Conservation (phyloP, 2,113 vertebrate species). For the Colius striatus region DNA sequence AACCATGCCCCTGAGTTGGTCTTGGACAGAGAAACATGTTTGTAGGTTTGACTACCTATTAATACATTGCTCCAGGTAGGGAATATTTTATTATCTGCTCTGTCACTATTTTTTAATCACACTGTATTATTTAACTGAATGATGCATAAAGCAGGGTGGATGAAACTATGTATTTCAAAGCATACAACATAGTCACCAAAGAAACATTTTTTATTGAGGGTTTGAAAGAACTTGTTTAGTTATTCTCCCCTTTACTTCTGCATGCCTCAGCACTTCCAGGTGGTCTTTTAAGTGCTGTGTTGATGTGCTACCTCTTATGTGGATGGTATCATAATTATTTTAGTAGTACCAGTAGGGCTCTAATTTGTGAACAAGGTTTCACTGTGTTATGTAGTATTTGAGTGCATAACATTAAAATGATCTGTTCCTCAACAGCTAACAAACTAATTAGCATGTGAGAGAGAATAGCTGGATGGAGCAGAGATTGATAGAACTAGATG, state of each 20-base stretch:
- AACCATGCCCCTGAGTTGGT: background rate
- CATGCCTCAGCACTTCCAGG: background rate
- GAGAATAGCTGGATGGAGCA: background rate
- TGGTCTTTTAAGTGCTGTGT: conserved; percentile 1
- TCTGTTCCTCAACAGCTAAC: background rate
- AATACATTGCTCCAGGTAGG: background rate
- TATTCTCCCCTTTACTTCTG: background rate
- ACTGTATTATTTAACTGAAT: background rate
- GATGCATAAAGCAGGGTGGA: background rate
- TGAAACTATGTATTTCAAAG: background rate
- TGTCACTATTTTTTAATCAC: background rate
- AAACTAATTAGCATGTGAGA: background rate
- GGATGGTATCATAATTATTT: conserved; percentile 31
- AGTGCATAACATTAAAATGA: background rate
- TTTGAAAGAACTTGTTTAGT: conserved; percentile 9
- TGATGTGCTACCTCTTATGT: background rate
- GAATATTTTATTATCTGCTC: background rate
- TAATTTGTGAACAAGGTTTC: background rate
- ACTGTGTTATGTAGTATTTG: background rate
- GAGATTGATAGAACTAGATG: background rate
- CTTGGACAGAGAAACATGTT: background rate
- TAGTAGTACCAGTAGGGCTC: background rate
- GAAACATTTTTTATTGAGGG: background rate
- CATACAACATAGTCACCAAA: background rate
- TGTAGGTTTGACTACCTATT: background rate